phyloP scores from a whole-genome alignment of 2,113 vertebrate genomes.

The Kryptolebias marmoratus region DNA sequence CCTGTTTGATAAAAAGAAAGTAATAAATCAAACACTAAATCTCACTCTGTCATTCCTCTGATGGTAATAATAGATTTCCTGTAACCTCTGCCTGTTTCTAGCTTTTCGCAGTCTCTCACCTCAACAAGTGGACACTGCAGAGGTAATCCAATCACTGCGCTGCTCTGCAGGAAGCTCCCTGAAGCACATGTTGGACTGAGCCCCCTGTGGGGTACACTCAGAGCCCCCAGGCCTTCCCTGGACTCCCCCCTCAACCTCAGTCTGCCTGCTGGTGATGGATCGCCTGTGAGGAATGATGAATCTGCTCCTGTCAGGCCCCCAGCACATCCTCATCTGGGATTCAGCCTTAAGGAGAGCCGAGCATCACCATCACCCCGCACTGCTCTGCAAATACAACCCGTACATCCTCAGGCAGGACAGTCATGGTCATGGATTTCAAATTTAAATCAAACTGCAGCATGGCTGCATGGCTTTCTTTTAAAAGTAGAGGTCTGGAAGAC shows the following conservation, averaged over 20 bases:
- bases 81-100: conserved; percentile 11
- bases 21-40: too few relatives aligned
- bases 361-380: conserved; percentile 29
- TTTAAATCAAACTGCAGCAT: neutral
- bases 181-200: conserved; percentile 35
- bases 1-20: too few relatives aligned
- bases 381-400: conserved; percentile 40
- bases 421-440: conserved; percentile 1
- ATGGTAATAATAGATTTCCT: conserved; percentile 20
- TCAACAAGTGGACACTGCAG: conserved; percentile 24
- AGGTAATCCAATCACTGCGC: conserved; percentile 37
- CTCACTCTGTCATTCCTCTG: neutral
- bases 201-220: conserved; percentile 24
- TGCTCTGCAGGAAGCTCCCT: conserved; percentile 18
- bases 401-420: conserved; percentile 18
- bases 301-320: conserved; percentile 55
- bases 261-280: conserved; percentile 62
- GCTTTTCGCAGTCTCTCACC: conserved; percentile 31
- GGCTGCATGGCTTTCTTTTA: neutral
- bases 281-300: conserved; percentile 62
- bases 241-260: conserved; percentile 23
- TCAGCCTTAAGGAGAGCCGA: conserved; percentile 43
- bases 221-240: conserved; percentile 24
- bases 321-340: conserved; percentile 63
- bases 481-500: neutral